Evolutionary conservation across 2,113 vertebrate species (phyloP), one percentile per base, ranked within the genome.

Genomic region (Recurvirostra avosetta): DNA sequence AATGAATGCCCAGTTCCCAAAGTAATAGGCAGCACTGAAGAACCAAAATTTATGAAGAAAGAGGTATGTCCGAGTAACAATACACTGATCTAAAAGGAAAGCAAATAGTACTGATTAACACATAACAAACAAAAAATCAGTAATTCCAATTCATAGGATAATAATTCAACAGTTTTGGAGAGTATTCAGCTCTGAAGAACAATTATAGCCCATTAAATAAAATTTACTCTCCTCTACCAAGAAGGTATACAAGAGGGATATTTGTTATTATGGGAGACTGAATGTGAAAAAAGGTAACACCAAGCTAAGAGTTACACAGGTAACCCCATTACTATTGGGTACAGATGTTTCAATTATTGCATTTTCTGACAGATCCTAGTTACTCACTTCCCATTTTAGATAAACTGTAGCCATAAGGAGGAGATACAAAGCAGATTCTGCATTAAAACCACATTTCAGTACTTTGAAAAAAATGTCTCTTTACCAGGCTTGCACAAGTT

Each of bases 41-140:
- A 99, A 99, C 99, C 99, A 99, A 96, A 99, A 99, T 95, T 99
- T 99, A 97, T 99, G 99, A 81, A 99, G 99, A 90, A 99, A 99
- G 9, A 99, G 98, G 88, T 99, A 99, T 0, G 99, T 99, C 86
- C 99, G 98, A 25, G 99, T 99, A 87, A 99, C 98, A 15, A 98
- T 99, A 95, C 99, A 99, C 68, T 99, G 98, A 95, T 99, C 99
- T 99, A 96, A 97, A 98, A 94, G 62, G 73, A 96, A 96, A 96
- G 26, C 72, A 86, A 52, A 88, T 5, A 85, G 45, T 47, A 86
- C 25, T 22, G 7, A 81, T 87, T 34, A 93, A 76, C 22, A 56
- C 14, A 75, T 29, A 74, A 32, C 6, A 87, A 41, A 22, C 10
- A n/a, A 32, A 58, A 70, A n/a, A 26, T 8, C n/a, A 32, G 74